Conservation (phyloP, 1,140 invertebrate genomes). For the Cryptotermes secundus region DNA sequence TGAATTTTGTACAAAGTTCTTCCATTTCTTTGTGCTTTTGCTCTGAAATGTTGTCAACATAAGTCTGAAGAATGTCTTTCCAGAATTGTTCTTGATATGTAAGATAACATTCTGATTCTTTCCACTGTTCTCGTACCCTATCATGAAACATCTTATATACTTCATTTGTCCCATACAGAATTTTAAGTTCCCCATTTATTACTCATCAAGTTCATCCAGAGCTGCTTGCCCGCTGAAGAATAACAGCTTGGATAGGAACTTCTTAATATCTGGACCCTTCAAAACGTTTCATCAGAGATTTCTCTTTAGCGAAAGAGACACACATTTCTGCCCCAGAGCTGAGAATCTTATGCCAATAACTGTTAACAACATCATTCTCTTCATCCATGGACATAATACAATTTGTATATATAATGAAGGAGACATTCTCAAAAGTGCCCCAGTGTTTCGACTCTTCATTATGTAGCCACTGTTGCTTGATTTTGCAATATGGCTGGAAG, state of each 20-base stretch:
- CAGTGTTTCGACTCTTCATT: neutral
- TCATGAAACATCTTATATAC: neutral
- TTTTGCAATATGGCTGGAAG: neutral
- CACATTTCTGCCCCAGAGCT: neutral
- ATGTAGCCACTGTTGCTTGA: neutral
- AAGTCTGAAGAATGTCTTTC: neutral
- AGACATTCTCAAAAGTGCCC: neutral
- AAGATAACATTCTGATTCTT: neutral
- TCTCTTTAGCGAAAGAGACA: neutral
- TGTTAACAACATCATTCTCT: neutral
- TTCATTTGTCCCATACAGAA: neutral
- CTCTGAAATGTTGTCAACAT: neutral
- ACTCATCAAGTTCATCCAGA: neutral
- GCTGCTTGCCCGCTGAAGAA: neutral
- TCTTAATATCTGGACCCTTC: neutral
- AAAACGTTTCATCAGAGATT: too few relatives aligned
- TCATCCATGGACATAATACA: neutral
- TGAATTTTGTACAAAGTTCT: neutral
- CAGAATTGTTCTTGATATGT: neutral
- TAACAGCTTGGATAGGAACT: neutral
- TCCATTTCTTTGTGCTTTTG: neutral
- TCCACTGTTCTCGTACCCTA: neutral
- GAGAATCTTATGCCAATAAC: neutral
- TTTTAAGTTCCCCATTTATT: neutral
- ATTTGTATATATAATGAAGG: neutral